These are phyloP conservation scores for Pomatostomus ruficeps DNA, from an alignment of 2,113 vertebrate species.

Conservation along the genomic window DNA sequence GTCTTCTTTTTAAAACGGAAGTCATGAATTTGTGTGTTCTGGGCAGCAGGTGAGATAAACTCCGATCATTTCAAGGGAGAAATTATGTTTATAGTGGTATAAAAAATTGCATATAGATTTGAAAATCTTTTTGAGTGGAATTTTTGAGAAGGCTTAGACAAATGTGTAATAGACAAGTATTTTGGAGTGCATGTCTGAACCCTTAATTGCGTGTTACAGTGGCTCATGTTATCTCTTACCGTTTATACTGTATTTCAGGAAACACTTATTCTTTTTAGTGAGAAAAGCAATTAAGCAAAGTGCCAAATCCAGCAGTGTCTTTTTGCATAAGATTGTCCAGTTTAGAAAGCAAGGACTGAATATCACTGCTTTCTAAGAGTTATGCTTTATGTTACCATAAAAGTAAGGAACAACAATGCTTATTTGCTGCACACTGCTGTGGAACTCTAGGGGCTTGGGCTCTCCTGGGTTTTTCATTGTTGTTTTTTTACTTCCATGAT, in stretches of 20 bases:
- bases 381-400: background rate
- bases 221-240: background rate
- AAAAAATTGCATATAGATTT: slow-evolving; percentile 25
- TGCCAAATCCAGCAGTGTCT: slow-evolving; percentile 67
- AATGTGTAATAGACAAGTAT: background rate
- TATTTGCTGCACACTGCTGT: background rate
- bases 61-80: background rate
- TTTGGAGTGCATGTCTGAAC: slow-evolving; percentile 16
- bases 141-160: slow-evolving; percentile 6
- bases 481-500: background rate
- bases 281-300: slow-evolving; percentile 44
- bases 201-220: background rate
- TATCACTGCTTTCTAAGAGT: background rate
- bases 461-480: background rate
- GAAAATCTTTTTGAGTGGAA: slow-evolving; percentile 7
- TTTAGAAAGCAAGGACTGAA: background rate
- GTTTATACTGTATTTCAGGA: slow-evolving; percentile 24
- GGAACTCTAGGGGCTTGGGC: background rate
- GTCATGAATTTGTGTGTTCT: background rate
- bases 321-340: background rate
- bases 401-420: background rate
- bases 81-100: slow-evolving; percentile 2
- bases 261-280: background rate
- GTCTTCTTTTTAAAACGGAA: slow-evolving; percentile 17
- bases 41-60: background rate